Conservation (phyloP, 2,888 invertebrate genomes). For the Erannis defoliaria region DNA sequence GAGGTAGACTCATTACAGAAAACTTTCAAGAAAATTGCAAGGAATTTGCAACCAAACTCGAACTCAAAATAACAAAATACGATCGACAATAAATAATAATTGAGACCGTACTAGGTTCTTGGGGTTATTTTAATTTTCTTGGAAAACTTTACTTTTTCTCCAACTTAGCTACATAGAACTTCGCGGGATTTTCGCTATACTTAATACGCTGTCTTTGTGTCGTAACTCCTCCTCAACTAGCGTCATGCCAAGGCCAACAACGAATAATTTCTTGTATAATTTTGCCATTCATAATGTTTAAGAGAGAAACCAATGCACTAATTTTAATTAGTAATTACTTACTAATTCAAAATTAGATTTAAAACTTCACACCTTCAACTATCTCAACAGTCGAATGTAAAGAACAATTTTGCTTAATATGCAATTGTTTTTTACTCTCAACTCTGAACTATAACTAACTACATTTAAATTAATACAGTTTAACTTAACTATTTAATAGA, state of each 20-base stretch:
- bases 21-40: no score
- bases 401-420: not conserved
- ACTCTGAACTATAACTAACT: not conserved
- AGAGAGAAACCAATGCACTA: slow-evolving; percentile 26
- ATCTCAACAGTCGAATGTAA: not conserved
- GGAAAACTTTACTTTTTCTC: no score
- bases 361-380: slow-evolving; percentile 14
- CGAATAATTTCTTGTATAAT: not conserved
- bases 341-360: slow-evolving; percentile 43
- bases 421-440: slow-evolving; percentile 9
- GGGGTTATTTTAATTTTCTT: no score
- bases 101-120: no score
- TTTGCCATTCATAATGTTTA: not conserved
- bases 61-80: no score
- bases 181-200: no score
- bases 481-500: slow-evolving; percentile 6
- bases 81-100: no score
- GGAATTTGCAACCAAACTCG: no score
- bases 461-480: slow-evolving; percentile 10
- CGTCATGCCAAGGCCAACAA: not conserved
- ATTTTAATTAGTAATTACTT: slow-evolving; percentile 43
- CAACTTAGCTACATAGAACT: no score
- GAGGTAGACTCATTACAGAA: no score
- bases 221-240: not conserved
- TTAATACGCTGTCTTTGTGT: not conserved